phyloP scores from a whole-genome alignment of 2,113 vertebrate species.

The Nerophis lumbriciformis region DNA sequence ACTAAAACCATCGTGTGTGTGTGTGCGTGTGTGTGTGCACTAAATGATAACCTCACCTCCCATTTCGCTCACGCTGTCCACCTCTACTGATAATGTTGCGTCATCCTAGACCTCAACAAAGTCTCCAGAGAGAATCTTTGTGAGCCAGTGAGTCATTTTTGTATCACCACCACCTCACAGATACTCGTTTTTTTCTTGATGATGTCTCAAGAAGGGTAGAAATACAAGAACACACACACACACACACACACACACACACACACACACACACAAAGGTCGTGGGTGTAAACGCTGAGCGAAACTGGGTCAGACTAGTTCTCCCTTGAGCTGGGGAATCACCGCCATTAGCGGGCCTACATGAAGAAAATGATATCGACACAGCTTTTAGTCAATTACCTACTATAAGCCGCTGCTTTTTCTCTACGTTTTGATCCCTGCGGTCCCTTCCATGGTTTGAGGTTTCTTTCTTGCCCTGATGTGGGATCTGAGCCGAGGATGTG shows the following conservation, averaged over 20 bases:
- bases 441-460: background rate
- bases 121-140: slow-evolving; percentile 6
- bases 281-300: slow-evolving; percentile 23
- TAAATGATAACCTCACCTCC: slow-evolving; percentile 48
- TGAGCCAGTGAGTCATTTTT: slow-evolving; percentile 35
- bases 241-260: background rate
- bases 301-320: slow-evolving; percentile 23
- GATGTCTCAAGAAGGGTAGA: too few species aligned
- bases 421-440: background rate
- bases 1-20: slow-evolving; percentile 5
- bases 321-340: background rate
- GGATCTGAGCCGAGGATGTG: too few species aligned
- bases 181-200: background rate
- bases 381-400: background rate
- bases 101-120: slow-evolving; percentile 3
- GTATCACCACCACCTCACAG: too few species aligned
- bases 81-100: slow-evolving; percentile 10
- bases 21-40: slow-evolving; percentile 17
- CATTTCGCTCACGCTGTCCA: slow-evolving; percentile 42
- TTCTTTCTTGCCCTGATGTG: too few species aligned
- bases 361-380: background rate
- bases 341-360: background rate
- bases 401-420: too few species aligned
- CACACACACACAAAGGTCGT: slow-evolving; percentile 11
- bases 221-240: background rate